Evolutionary conservation across 2,113 vertebrate genomes (phyloP).

Genomic region (Poeciliopsis prolifica): DNA sequence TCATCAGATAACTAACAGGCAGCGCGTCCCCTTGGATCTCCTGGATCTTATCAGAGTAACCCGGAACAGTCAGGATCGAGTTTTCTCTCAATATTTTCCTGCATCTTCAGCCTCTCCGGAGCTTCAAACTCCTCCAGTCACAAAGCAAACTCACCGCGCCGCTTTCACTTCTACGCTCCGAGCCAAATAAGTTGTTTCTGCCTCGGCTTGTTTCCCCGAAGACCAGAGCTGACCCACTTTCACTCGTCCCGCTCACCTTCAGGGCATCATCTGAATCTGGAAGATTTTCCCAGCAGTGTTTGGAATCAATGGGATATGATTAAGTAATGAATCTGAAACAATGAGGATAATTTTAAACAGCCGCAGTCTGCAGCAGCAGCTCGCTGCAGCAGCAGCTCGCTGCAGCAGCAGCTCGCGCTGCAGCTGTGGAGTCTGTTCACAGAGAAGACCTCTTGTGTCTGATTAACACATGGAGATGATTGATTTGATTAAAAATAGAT

Average conservation of each 20-base stretch:
- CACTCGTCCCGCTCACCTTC: constrained; percentile 53
- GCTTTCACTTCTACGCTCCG: constrained; percentile 61
- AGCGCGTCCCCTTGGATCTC: neutral
- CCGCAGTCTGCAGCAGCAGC: constrained; percentile 28
- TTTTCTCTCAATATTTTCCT: constrained; percentile 13
- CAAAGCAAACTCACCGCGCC: constrained; percentile 71
- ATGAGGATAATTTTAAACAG: constrained; percentile 43
- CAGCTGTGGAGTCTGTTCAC: neutral
- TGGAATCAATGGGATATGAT: constrained; percentile 70
- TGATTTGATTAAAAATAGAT: too few relatives aligned
- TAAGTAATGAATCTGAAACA: constrained; percentile 74
- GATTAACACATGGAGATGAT: neutral
- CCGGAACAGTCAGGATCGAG: neutral
- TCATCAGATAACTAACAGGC: neutral
- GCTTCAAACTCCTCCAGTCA: constrained; percentile 62
- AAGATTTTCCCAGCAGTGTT: constrained; percentile 69
- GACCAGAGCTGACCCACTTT: constrained; percentile 76
- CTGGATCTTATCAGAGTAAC: constrained; percentile 32
- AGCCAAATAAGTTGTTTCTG: constrained; percentile 64
- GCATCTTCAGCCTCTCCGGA: constrained; percentile 19
- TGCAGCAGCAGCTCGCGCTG: constrained; percentile 8
- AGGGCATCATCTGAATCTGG: constrained; percentile 48
- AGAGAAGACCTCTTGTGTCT: neutral
- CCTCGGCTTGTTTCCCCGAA: constrained; percentile 64
- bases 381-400: neutral